Evolutionary conservation across 2,797 vertebrate species (phyloP).

Genomic region (Smutsia temminckii): DNA sequence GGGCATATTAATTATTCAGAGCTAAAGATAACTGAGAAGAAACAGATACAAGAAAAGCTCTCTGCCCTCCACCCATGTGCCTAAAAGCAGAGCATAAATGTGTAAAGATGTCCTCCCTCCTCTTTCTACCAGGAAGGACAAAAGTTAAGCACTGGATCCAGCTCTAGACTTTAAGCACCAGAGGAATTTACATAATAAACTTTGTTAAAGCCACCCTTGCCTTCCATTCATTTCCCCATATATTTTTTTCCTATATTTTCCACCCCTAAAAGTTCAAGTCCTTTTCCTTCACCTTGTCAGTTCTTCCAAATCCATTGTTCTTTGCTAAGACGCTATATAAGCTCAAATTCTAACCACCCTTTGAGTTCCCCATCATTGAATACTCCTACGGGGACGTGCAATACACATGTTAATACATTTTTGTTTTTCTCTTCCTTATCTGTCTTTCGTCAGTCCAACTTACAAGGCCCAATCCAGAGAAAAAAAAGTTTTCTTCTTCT

Average conservation of each 20-base stretch:
- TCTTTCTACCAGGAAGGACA: neutral
- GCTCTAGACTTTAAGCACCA: neutral
- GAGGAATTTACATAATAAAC: neutral
- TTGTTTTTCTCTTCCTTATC: neutral
- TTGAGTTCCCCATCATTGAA: neutral
- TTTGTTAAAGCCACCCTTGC: neutral
- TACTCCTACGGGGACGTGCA: neutral
- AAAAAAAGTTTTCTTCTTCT: neutral
- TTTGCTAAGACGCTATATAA: neutral
- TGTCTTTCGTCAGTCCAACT: neutral
- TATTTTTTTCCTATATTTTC: neutral
- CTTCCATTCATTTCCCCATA: neutral
- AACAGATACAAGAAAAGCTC: neutral
- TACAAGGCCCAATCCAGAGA: neutral
- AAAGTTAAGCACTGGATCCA: neutral
- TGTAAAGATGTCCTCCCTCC: neutral
- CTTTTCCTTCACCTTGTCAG: neutral
- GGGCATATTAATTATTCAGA: neutral
- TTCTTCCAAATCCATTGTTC: neutral
- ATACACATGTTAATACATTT: neutral
- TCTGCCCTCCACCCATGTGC: neutral
- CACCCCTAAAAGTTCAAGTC: neutral
- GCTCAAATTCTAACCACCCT: neutral
- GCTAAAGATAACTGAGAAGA: neutral
- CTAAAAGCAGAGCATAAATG: neutral